phyloP scores from a whole-genome alignment of 30 jellyfish, hydroid and myxozoan genomes.

The Phacellophora camtschatica region DNA sequence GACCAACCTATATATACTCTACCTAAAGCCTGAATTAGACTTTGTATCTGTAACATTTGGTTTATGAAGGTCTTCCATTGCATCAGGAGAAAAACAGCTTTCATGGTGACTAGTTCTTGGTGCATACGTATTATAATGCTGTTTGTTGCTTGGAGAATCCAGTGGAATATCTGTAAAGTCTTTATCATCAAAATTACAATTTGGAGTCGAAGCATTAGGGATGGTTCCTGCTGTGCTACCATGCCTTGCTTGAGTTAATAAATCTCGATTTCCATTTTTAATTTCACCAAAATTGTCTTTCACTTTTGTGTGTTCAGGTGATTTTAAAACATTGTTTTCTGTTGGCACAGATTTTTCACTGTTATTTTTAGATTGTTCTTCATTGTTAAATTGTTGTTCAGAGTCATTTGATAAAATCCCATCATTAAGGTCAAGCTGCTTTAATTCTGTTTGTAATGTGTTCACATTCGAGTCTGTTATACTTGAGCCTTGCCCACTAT shows the following conservation, averaged over 20 bases:
- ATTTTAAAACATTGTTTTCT: background rate
- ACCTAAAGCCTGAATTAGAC: slow-evolving; percentile 81
- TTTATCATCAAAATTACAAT: slow-evolving; percentile 28
- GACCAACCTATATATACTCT: too few species aligned
- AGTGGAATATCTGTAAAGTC: slow-evolving; percentile 86
- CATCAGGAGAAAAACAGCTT: slow-evolving; percentile 6
- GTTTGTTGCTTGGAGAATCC: slow-evolving; percentile 51
- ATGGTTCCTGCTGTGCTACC: background rate
- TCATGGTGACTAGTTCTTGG: slow-evolving; percentile 51
- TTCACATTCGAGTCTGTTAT: slow-evolving; percentile 53
- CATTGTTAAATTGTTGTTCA: background rate
- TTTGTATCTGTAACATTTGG: slow-evolving; percentile 77
- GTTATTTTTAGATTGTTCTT: background rate
- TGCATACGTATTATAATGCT: slow-evolving; percentile 68
- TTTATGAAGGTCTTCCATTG: slow-evolving; percentile 44
- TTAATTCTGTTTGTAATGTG: slow-evolving; percentile 27
- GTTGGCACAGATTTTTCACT: background rate
- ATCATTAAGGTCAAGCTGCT: slow-evolving; percentile 36
- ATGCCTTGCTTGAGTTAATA: slow-evolving; percentile 35
- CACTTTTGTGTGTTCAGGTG: slow-evolving; percentile 30
- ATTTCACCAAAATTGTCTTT: slow-evolving; percentile 21
- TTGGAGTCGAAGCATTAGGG: background rate
- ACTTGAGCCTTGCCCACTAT: slow-evolving; percentile 97
- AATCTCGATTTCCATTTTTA: slow-evolving; percentile 13
- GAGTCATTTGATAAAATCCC: slow-evolving; percentile 11